Conservation (phyloP, 1,140 invertebrate species). For the Cydia strobilella region DNA sequence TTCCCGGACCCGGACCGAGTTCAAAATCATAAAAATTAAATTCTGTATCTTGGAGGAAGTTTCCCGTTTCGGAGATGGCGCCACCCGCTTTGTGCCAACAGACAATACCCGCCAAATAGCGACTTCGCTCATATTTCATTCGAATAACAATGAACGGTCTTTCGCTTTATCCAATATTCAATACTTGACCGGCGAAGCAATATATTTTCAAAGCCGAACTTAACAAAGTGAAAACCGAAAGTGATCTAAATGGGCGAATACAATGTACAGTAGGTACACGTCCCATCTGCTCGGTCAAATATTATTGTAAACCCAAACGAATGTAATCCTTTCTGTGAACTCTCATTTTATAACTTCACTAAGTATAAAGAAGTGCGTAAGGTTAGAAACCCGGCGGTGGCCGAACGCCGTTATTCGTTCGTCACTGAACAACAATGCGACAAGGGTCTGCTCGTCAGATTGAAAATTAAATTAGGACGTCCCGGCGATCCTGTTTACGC, state of each 20-base stretch:
- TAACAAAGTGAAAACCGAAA: conserved; percentile 15
- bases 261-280: background rate
- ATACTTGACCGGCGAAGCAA: conserved; percentile 48
- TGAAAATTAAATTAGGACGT: conserved; percentile 66
- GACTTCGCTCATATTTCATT: conserved; percentile 62
- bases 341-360: conserved; percentile 52
- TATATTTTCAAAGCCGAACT: conserved; percentile 37
- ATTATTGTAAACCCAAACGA: conserved; percentile 39
- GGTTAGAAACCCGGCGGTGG: conserved; percentile 33
- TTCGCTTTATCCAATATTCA: conserved; percentile 58
- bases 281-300: conserved; percentile 29
- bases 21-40: conserved; percentile 65
- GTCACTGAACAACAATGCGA: conserved; percentile 45
- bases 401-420: conserved; percentile 46
- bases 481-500: conserved; percentile 51
- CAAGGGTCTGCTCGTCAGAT: conserved; percentile 51
- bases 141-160: conserved; percentile 59
- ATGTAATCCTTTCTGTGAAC: conserved; percentile 41
- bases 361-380: conserved; percentile 42
- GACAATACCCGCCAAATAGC: conserved; percentile 56
- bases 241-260: background rate
- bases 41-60: conserved; percentile 60
- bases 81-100: conserved; percentile 49
- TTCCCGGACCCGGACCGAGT: conserved; percentile 51
- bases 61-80: conserved; percentile 45